phyloP scores from a whole-genome alignment of 1,140 invertebrate genomes.

The Megalonaias nervosa region DNA sequence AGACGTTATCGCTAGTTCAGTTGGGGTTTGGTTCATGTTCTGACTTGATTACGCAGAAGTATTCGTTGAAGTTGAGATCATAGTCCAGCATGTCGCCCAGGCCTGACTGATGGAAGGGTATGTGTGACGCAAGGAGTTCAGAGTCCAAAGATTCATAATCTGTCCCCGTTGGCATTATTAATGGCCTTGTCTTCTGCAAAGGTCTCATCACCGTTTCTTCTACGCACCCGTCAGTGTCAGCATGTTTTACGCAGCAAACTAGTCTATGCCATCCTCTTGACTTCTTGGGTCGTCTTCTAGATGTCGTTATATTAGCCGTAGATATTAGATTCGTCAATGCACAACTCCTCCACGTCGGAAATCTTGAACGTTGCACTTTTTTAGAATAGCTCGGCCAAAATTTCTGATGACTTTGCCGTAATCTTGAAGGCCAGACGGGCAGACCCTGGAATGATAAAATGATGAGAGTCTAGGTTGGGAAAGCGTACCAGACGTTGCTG shows the following conservation, averaged over 20 bases:
- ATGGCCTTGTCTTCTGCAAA: constrained; percentile 5
- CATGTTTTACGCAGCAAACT: constrained; percentile 26
- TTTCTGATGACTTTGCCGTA: constrained; percentile 13
- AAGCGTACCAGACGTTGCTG: constrained; percentile 34
- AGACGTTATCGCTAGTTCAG: too few relatives aligned
- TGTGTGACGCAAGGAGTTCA: constrained; percentile 24
- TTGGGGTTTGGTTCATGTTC: too few relatives aligned
- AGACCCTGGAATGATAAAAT: constrained; percentile 31
- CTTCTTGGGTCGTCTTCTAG: constrained; percentile 13
- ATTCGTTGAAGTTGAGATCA: too few relatives aligned
- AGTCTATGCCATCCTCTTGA: constrained; percentile 28
- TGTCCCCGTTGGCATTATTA: neutral
- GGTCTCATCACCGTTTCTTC: constrained; percentile 1
- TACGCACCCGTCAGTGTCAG: constrained; percentile 19
- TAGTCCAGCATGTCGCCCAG: too few relatives aligned
- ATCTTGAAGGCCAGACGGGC: constrained; percentile 25
- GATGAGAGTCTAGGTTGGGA: constrained; percentile 22
- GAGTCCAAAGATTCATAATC: constrained; percentile 28
- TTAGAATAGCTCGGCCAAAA: constrained; percentile 20
- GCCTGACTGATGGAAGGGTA: constrained; percentile 29
- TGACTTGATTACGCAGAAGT: too few relatives aligned
- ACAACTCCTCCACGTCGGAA: constrained; percentile 26
- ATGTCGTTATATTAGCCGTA: neutral
- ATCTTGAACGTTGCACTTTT: constrained; percentile 31
- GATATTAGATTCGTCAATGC: constrained; percentile 22